A percentile compares a stretch with the other conserved stretches of the same genome.
These are phyloP conservation scores for Drosophila pseudotakahashii DNA, from an alignment of 2,888 invertebrate species.

Conservation along the genomic window DNA sequence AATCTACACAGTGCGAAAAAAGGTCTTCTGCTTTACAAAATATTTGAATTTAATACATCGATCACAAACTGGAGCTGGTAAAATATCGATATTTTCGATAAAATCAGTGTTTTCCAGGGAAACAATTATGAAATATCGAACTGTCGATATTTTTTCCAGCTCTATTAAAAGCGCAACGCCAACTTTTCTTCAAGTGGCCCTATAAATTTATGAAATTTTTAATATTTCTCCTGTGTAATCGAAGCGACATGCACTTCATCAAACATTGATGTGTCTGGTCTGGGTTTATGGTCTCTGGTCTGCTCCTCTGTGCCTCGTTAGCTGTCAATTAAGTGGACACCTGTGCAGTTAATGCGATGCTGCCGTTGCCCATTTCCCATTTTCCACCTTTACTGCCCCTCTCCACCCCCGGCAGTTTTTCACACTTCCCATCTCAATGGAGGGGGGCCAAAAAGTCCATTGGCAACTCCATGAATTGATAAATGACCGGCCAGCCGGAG, in stretches of 20 bases:
- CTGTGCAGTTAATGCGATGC: conserved; percentile 73
- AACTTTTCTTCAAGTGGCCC: background rate
- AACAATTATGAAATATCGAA: too few relatives aligned
- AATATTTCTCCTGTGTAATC: conserved; percentile 18
- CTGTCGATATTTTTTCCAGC: too few relatives aligned
- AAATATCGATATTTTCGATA: too few relatives aligned
- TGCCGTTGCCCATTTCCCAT: conserved; percentile 21
- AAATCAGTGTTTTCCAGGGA: too few relatives aligned
- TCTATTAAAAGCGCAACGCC: too few relatives aligned
- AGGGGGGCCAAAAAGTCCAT: conserved; percentile 29
- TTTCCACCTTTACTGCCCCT: conserved; percentile 15
- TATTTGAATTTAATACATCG: background rate
- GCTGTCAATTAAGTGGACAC: conserved; percentile 79
- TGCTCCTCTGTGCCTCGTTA: conserved; percentile 66
- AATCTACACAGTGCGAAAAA: background rate
- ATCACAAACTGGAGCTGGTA: too few relatives aligned
- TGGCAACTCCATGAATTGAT: conserved; percentile 60
- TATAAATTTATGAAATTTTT: background rate
- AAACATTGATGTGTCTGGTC: conserved; percentile 53
- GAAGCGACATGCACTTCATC: conserved; percentile 50
- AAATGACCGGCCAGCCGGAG: conserved; percentile 69
- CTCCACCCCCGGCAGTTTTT: conserved; percentile 48
- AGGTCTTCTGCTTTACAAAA: background rate
- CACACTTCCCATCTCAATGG: conserved; percentile 57
- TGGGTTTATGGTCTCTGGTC: conserved; percentile 29